Evolutionary conservation across 2,797 vertebrate species (phyloP).

Genomic region (Takifugu ocellatus): DNA sequence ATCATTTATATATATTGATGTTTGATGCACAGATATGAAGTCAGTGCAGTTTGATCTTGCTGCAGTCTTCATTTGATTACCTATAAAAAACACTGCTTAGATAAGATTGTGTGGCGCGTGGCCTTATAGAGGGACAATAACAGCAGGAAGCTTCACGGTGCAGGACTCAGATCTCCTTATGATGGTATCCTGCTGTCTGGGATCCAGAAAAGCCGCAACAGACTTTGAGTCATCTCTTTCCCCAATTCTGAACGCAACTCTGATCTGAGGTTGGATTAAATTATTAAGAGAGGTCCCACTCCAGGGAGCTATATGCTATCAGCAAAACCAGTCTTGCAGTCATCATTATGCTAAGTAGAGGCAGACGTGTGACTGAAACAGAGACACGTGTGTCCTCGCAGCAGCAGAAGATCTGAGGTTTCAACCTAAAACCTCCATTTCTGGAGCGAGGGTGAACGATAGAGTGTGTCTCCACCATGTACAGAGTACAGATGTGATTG

Average conservation of each 20-base stretch:
- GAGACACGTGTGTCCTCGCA: constrained; percentile 32
- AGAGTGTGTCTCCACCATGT: constrained; percentile 15
- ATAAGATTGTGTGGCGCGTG: no score
- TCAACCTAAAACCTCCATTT: constrained; percentile 52
- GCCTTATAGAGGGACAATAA: not conserved
- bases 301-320: constrained; percentile 17
- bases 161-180: constrained; percentile 8
- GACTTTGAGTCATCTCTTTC: constrained; percentile 22
- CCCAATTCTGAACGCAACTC: constrained; percentile 9
- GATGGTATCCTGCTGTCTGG: constrained; percentile 9
- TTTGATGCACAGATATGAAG: no score
- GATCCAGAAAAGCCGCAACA: constrained; percentile 19
- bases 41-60: no score
- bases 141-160: not conserved
- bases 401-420: constrained; percentile 42
- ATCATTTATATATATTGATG: no score
- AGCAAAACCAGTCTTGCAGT: constrained; percentile 23
- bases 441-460: constrained; percentile 17
- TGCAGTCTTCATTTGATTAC: not conserved
- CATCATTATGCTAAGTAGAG: constrained; percentile 44
- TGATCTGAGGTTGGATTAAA: constrained; percentile 30
- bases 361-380: constrained; percentile 49
- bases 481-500: constrained; percentile 30
- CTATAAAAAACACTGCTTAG: not conserved
- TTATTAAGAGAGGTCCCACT: constrained; percentile 30